phyloP scores from a whole-genome alignment of 2,113 vertebrate species.

The Nymphicus hollandicus region DNA sequence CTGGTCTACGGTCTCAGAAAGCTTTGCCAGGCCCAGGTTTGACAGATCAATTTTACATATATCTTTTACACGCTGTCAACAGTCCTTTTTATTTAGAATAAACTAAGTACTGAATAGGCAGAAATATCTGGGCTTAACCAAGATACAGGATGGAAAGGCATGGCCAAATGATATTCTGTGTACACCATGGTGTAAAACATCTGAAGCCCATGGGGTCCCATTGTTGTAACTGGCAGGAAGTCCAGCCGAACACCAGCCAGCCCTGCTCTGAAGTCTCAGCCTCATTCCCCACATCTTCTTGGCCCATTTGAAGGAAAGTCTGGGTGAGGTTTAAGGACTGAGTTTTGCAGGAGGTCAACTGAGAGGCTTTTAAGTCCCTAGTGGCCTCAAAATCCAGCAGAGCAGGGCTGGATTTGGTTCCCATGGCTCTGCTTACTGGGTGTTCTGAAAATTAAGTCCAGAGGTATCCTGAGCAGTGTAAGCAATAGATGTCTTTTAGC shows the following conservation, averaged over 20 bases:
- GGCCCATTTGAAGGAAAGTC: not conserved
- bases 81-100: not conserved
- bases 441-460: constrained; percentile 11
- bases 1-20: not conserved
- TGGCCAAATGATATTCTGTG: not conserved
- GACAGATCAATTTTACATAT: not conserved
- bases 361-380: not conserved
- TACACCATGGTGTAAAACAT: not conserved
- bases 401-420: not conserved
- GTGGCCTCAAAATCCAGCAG: not conserved
- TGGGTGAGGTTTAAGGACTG: not conserved
- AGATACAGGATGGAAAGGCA: not conserved
- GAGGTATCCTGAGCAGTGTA: not conserved
- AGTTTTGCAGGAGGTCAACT: not conserved
- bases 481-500: not conserved
- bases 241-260: not conserved
- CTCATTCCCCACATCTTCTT: not conserved
- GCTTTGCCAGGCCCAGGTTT: not conserved
- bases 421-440: not conserved
- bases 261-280: not conserved
- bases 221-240: not conserved
- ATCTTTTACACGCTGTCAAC: not conserved
- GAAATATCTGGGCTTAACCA: not conserved
- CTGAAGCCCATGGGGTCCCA: not conserved
- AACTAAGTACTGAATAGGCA: not conserved